Evolutionary conservation across 1,140 invertebrate species (phyloP), one percentile per base, ranked within the genome.

Genomic region (Pseudobourletiella spinata): DNA sequence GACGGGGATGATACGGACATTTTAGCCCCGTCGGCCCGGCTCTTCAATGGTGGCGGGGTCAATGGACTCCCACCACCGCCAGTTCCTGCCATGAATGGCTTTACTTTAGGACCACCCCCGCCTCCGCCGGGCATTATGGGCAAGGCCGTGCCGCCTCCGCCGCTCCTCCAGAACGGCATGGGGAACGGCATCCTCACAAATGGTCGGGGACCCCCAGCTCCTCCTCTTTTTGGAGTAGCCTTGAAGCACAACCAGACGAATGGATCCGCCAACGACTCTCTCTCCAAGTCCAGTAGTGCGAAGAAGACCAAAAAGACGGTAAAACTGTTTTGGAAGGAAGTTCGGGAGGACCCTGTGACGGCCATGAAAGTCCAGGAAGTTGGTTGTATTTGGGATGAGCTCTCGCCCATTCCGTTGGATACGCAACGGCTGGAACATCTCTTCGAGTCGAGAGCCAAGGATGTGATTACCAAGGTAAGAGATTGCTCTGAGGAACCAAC

Each of bases 301-400:
- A 88, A 87, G 72, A 96, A 96, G 74, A 93, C 84, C 70, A 97
- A 96, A 75, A 98, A 98, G 76, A 98, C 95, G n/a, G 87, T 98
- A 3, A 97, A 97, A 78, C 78, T 99, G n/a, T 98, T 99, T 75
- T 99, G 96, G 96, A 90, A 90, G 74, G 92, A 98, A 78, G 85
- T 92, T 3, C 81, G 88, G 64, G 90, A 95, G 64, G 90, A 92
- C 74, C 83, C 84, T 20, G 81, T 86, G 18, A 84, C 87, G 15
- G 77, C 86, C 35, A 81, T 85, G 3, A 82, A 83, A 63, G 73
- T 83, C 63, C 84, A 85, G 68, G 84, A 85, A 67, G 78, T 79
- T 42, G 83, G 83, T 8, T 92, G 91, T 63, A 90, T 99, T 72
- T 99, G 97, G 97, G 91, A 96, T 75, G 91, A 95, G 72, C 74